Evolutionary conservation across 2,888 invertebrate species (phyloP), one percentile per base, ranked within the genome.

Genomic region (Troglohyphantes excavatus): DNA sequence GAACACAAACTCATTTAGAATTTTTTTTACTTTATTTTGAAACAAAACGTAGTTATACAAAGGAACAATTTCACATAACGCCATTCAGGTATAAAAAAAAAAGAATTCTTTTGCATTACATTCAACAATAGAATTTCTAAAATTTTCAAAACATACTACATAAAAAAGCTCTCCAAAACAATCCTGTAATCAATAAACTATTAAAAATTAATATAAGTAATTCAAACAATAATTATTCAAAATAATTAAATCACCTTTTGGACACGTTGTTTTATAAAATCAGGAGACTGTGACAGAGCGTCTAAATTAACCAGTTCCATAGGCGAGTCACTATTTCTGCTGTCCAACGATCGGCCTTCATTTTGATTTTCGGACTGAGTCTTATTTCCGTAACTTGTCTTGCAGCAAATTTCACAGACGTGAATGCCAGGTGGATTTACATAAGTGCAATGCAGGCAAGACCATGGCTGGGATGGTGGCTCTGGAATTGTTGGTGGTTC

Each of bases 381-480:
- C 11, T 19, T 9, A 21, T 19, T 17, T 33, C 72, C 75, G 43
- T 86, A 87, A 27, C 83, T 86, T 75, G 98, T 98, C 93, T 97
- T 97, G 93, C 97, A 98, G 93, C 98, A 98, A 76, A 98, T 95
- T 17, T 95, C 95, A 93, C 98, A 98, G 59, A 98, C 96, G 92
- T 96, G 95, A 0, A 96, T 95, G 23, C 96, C 96, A 0, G 96
- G 94, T 90, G 96, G 96, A 93, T 98, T 98, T 2, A 97, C 96
- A 93, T 96, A 97, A 0, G 98, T 98, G 93, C 98, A 98, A 93
- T 97, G 97, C 92, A 97, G 97, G 93, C 98, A 98, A 91, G 96
- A 96, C 98, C 98, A 98, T 83, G 90, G 85, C 61, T 73, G 39
- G 9, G 67, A 59, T 17, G 90, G 90, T 13, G 70, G 65, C 21